Percentiles rank a stretch among this genome's conserved stretches.
These are phyloP conservation scores for Columba guinea DNA, from an alignment of 2,797 vertebrate species.

Conservation along the genomic window DNA sequence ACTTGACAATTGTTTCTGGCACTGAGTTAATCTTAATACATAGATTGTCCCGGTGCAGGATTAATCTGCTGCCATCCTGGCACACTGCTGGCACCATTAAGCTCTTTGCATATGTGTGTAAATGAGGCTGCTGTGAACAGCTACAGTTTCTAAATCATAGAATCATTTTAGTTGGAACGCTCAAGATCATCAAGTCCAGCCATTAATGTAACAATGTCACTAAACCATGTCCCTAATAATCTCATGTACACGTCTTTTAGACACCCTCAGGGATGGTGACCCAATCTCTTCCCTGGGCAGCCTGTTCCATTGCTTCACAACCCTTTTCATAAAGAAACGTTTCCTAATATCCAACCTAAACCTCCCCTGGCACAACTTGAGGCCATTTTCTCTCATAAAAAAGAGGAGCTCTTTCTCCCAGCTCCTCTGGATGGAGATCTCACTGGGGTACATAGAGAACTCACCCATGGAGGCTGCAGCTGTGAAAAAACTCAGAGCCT, in stretches of 20 bases:
- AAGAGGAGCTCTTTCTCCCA: background rate
- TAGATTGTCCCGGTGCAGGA: background rate
- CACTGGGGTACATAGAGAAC: background rate
- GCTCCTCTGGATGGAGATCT: background rate
- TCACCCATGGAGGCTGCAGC: background rate
- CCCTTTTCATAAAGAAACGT: too few relatives aligned
- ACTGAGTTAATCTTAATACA: background rate
- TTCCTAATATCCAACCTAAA: too few relatives aligned
- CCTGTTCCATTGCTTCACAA: too few relatives aligned
- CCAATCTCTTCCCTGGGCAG: too few relatives aligned
- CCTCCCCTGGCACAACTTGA: too few relatives aligned
- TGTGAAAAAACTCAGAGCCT: background rate
- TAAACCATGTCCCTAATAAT: too few relatives aligned
- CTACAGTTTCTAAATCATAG: background rate
- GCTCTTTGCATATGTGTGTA: background rate
- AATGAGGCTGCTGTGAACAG: background rate
- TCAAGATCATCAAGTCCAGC: too few relatives aligned
- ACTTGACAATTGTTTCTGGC: background rate
- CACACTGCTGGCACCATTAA: background rate
- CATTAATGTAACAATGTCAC: too few relatives aligned
- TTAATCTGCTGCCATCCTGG: background rate
- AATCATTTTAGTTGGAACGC: too few relatives aligned
- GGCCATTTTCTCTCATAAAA: too few relatives aligned
- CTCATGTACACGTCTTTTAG: too few relatives aligned
- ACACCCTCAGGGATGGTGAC: too few relatives aligned